A percentile compares a stretch with the other conserved stretches of the same genome.
Conservation (phyloP, 2,888 invertebrate genomes). For the Hoplodrina ambigua region DNA sequence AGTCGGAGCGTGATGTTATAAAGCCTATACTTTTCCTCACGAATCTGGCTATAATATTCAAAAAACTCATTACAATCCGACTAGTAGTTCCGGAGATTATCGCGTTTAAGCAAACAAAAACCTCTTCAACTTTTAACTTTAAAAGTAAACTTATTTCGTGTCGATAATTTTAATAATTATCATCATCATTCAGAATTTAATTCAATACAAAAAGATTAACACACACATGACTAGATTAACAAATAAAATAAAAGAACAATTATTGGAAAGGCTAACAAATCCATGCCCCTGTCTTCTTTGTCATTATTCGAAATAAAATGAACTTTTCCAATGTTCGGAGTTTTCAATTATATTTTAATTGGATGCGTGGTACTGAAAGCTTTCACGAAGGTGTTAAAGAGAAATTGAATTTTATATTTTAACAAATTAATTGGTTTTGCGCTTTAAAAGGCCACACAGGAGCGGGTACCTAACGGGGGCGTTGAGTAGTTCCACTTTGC, state of each 20-base stretch:
- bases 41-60: too few relatives aligned
- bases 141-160: background rate
- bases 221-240: constrained; percentile 1
- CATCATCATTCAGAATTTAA: background rate
- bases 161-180: background rate
- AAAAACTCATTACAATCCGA: too few relatives aligned
- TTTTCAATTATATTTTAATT: constrained; percentile 45
- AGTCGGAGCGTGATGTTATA: too few relatives aligned
- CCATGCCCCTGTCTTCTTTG: background rate
- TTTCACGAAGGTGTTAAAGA: constrained; percentile 11
- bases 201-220: background rate
- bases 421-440: background rate
- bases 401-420: constrained; percentile 8
- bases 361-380: constrained; percentile 14
- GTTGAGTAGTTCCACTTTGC: too few relatives aligned
- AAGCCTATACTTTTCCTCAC: too few relatives aligned
- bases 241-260: constrained; percentile 21
- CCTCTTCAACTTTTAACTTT: too few relatives aligned
- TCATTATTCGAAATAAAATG: constrained; percentile 27
- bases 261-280: constrained; percentile 9
- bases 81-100: too few relatives aligned
- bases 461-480: too few relatives aligned
- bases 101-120: too few relatives aligned
- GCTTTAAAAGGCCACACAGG: background rate
- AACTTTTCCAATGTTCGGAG: constrained; percentile 21